These are phyloP conservation scores for Drosophila rubida DNA, from an alignment of 2,888 invertebrate genomes.

Conservation along the genomic window DNA sequence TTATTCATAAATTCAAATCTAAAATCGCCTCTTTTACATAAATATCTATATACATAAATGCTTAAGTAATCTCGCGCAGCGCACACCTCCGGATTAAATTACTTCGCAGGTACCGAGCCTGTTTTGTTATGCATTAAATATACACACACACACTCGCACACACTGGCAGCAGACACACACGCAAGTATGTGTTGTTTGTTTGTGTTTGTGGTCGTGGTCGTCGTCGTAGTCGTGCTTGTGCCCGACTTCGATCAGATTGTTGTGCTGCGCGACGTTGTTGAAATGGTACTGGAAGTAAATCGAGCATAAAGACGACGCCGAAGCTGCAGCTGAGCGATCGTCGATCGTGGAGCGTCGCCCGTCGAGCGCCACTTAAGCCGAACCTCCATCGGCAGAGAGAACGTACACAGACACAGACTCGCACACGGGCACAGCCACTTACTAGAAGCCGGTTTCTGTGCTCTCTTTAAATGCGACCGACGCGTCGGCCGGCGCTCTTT, in stretches of 20 bases:
- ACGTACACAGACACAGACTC: slow-evolving; percentile 1
- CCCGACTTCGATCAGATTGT: slow-evolving; percentile 63
- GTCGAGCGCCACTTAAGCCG: slow-evolving; percentile 48
- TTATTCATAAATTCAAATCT: slow-evolving; percentile 21
- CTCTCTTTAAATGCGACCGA: slow-evolving; percentile 19
- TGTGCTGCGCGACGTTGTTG: slow-evolving; percentile 75
- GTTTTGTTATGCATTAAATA: slow-evolving; percentile 31
- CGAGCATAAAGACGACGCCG: slow-evolving; percentile 79
- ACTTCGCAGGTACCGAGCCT: slow-evolving; percentile 41
- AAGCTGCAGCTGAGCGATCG: slow-evolving; percentile 47
- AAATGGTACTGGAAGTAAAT: slow-evolving; percentile 82
- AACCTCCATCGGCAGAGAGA: slow-evolving; percentile 33
- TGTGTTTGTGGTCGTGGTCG: background rate
- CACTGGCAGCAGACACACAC: background rate
- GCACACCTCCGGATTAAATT: slow-evolving; percentile 44
- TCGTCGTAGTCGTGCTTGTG: slow-evolving; percentile 4
- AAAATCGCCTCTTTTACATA: slow-evolving; percentile 15
- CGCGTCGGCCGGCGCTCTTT: slow-evolving; percentile 11
- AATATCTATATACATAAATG: slow-evolving; percentile 22
- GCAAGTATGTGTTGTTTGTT: background rate
- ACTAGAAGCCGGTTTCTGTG: slow-evolving; percentile 23
- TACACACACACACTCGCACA: background rate
- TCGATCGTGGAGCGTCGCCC: background rate
- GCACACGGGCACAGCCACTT: background rate
- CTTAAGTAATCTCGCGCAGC: slow-evolving; percentile 30